Conservation (phyloP, 2,113 vertebrate species). For the Istiophorus platypterus region DNA sequence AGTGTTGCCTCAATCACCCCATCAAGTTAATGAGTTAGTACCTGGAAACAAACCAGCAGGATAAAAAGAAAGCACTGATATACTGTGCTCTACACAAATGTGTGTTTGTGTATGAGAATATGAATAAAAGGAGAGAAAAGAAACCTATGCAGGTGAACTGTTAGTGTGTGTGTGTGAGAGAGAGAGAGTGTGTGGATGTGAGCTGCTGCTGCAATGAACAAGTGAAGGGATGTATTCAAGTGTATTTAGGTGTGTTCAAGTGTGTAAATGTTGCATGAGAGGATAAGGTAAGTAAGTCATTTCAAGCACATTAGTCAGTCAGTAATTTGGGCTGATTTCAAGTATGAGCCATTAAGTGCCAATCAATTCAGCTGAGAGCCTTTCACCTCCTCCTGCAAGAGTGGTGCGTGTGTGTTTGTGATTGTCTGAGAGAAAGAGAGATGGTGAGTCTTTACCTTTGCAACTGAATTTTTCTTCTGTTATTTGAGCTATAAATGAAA, state of each 20-base stretch:
- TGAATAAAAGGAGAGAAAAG: constrained; percentile 6
- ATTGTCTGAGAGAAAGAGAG: background rate
- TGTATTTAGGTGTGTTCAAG: constrained; percentile 41
- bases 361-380: constrained; percentile 73
- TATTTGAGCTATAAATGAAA: background rate
- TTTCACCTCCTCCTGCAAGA: constrained; percentile 51
- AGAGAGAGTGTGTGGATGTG: constrained; percentile 1
- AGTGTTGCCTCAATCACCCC: constrained; percentile 1
- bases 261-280: constrained; percentile 37
- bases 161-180: background rate
- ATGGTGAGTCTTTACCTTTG: background rate
- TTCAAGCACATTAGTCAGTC: constrained; percentile 63
- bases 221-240: constrained; percentile 2
- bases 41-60: constrained; percentile 15
- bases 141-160: constrained; percentile 19
- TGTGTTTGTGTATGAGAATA: constrained; percentile 5
- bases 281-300: constrained; percentile 64
- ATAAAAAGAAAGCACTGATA: constrained; percentile 14
- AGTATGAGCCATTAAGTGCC: constrained; percentile 68
- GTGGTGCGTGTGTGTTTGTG: constrained; percentile 1
- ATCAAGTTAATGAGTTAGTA: constrained; percentile 10
- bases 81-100: background rate
- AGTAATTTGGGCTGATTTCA: constrained; percentile 70
- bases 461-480: background rate
- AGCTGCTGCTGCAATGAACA: constrained; percentile 12